These are phyloP conservation scores for Arge pagana DNA, from an alignment of 2,888 invertebrate species.

Conservation along the genomic window DNA sequence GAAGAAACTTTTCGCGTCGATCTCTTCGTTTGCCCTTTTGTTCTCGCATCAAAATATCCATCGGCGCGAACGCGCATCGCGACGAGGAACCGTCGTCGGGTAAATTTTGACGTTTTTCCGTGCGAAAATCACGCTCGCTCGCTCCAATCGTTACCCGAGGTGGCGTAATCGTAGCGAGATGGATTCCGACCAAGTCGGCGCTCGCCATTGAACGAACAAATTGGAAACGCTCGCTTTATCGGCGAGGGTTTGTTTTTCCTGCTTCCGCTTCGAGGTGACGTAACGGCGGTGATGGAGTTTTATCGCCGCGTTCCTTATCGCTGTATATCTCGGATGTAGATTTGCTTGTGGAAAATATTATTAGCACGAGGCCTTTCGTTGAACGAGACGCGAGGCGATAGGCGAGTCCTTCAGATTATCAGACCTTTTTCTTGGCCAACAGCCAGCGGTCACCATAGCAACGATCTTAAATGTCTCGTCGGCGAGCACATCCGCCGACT, in stretches of 20 bases:
- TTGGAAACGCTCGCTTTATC: neutral
- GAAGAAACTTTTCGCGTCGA: no score
- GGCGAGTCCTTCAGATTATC: constrained; percentile 45
- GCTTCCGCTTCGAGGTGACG: no score
- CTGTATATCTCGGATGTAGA: neutral
- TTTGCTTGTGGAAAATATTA: constrained; percentile 35
- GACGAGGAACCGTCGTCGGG: no score
- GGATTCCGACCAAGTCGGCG: neutral
- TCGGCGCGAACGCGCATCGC: no score
- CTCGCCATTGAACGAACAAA: neutral
- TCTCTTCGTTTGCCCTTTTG: no score
- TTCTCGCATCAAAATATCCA: no score
- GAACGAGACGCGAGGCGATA: constrained; percentile 2
- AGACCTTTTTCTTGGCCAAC: constrained; percentile 46
- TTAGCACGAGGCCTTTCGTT: constrained; percentile 46
- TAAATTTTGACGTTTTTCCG: no score
- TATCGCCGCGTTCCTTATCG: neutral
- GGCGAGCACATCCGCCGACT: no score
- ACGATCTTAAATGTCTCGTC: constrained; percentile 44
- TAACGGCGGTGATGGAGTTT: neutral
- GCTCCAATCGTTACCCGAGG: no score
- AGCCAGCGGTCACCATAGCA: constrained; percentile 51
- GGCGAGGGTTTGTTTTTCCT: no score
- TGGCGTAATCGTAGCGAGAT: no score
- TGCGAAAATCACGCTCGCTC: no score